A percentile compares a stretch with the other conserved stretches of the same genome.
These are phyloP conservation scores for Eurois occulta DNA, from an alignment of 2,888 invertebrate species.

Conservation along the genomic window DNA sequence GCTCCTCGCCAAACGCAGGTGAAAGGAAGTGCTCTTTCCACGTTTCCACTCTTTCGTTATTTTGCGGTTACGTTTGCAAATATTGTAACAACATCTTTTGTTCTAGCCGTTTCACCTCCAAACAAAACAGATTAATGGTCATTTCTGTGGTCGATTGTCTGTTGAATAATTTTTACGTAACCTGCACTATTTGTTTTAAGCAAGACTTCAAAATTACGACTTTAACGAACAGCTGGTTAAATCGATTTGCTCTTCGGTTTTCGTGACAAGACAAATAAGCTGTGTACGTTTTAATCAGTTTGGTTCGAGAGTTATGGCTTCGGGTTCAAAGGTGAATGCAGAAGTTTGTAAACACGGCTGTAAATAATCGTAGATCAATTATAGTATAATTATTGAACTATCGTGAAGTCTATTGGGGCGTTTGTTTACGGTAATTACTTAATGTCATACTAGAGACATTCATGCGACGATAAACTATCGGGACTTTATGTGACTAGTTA, in stretches of 20 bases:
- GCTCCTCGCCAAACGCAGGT: slow-evolving; percentile 32
- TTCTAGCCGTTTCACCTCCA: slow-evolving; percentile 12
- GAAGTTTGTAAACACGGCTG: slow-evolving; percentile 57
- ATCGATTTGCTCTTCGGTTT: slow-evolving; percentile 31
- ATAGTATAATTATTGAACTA: background rate
- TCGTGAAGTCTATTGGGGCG: slow-evolving; percentile 29
- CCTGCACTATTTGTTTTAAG: slow-evolving; percentile 3
- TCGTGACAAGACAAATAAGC: slow-evolving; percentile 48
- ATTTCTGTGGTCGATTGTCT: slow-evolving; percentile 3
- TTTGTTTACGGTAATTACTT: slow-evolving; percentile 48
- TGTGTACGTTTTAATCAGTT: slow-evolving; percentile 47
- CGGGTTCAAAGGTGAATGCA: slow-evolving; percentile 54
- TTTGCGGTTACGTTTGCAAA: slow-evolving; percentile 32
- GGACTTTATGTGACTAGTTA: background rate
- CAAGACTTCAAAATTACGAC: slow-evolving; percentile 12
- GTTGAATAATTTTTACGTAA: slow-evolving; percentile 39
- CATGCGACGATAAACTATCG: slow-evolving; percentile 17
- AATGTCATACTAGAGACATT: slow-evolving; percentile 39
- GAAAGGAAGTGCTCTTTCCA: slow-evolving; percentile 55
- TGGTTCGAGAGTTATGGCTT: slow-evolving; percentile 30
- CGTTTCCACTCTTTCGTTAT: slow-evolving; percentile 35
- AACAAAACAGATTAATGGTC: slow-evolving; percentile 17
- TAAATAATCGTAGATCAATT: slow-evolving; percentile 42
- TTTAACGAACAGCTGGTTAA: slow-evolving; percentile 13
- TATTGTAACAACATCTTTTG: slow-evolving; percentile 18